phyloP scores from a whole-genome alignment of 2,113 vertebrate genomes.

The Oxyruncus cristatus region DNA sequence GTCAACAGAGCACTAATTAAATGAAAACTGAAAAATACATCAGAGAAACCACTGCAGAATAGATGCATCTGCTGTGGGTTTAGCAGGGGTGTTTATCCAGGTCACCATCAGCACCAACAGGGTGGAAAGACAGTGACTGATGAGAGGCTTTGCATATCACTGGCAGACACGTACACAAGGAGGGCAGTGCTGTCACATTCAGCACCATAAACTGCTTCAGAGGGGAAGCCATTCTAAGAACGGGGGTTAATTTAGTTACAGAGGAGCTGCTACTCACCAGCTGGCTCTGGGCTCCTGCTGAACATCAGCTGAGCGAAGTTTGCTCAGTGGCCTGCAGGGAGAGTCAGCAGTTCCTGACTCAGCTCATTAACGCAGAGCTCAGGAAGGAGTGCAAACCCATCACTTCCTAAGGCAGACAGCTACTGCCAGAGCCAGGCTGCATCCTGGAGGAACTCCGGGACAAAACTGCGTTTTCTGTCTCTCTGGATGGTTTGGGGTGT shows the following conservation, averaged over 20 bases:
- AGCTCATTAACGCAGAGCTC: neutral
- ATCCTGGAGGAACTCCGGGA: neutral
- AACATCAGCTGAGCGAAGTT: neutral
- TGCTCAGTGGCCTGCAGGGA: neutral
- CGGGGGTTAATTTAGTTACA: fast-evolving
- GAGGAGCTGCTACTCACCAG: neutral
- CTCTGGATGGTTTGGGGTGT: no score
- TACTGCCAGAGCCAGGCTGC: neutral
- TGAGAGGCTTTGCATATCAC: neutral
- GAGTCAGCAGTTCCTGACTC: neutral
- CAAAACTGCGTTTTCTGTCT: fast-evolving
- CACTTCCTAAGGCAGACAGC: neutral
- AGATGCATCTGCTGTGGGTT: neutral
- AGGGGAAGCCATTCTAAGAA: neutral
- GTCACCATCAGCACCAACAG: neutral
- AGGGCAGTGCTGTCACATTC: neutral
- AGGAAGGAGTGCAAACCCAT: neutral
- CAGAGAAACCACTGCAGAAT: neutral
- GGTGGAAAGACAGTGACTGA: neutral
- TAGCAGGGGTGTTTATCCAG: neutral
- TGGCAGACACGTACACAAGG: neutral
- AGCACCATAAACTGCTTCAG: neutral
- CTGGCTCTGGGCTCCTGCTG: neutral
- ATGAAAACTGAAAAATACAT: neutral
- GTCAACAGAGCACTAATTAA: neutral